Base-by-base conservation (phyloP, 2,113 vertebrate genomes). In the Oryzias woworae region DNA sequence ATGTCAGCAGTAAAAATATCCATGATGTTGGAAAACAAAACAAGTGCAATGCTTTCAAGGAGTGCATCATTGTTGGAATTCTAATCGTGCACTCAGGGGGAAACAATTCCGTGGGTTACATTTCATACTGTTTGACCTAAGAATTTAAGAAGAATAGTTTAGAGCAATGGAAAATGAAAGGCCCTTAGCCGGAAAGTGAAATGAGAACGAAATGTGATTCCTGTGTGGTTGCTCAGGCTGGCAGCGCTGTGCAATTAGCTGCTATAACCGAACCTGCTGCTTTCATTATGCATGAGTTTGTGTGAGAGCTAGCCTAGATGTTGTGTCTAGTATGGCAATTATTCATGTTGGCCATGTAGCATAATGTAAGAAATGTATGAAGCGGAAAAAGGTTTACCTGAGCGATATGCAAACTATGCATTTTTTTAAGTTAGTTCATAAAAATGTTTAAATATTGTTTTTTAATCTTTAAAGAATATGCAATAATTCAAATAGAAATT, bases 171-270 rank as follows among this genome's bases (percentile, higher is more conserved):
- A 87, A 87, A 75, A 68, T 80, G 87, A 76, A 85, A 71, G 73
- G 58, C 58, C 71, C n/a, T 67, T 45, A 61, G 78, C 84, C 63
- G 80, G 86, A 91, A 87, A 91, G 86, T 87, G 91, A 91, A 92
- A 89, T 69, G 75, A 87, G 64, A 84, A 73, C 5, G 84, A 66
- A 92, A 93, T 66, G 45, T 47, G 85, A 93, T 61, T 78, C 86
- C 64, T 62, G 14, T 54, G 50, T 28, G 71, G 53, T 17, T 56
- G 62, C 74, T 53, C 26, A 14, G 18, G 47, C 60, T 62, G 66
- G 76, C 72, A 80, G 74, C 62, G 75, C 72, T 43, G 66, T 63
- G 55, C 74, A 67, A 17, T 62, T 68, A 73, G 60, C 70, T 70
- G 74, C 66, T 69, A 81, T 82, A 84, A 88, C 78, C 61, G 52